A percentile compares a stretch with the other conserved stretches of the same genome.
phyloP scores from a whole-genome alignment of 1,140 invertebrate species.

The Neuroterus valhalla region DNA sequence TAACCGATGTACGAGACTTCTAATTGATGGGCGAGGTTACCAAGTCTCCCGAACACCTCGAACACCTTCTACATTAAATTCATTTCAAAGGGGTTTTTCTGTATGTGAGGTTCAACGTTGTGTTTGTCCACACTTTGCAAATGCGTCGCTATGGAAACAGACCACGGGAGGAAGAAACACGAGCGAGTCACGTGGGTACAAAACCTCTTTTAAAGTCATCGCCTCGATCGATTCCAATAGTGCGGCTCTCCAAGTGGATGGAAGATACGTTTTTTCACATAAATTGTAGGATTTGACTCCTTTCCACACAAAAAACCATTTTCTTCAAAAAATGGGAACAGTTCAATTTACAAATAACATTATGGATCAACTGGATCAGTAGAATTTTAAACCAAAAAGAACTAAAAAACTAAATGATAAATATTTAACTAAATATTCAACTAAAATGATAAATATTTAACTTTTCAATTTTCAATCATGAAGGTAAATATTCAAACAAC shows the following conservation, averaged over 20 bases:
- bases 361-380: too few relatives aligned
- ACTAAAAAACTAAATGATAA: too few relatives aligned
- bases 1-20: background rate
- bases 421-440: too few relatives aligned
- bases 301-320: too few relatives aligned
- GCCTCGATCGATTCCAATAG: slow-evolving; percentile 24
- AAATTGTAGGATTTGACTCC: slow-evolving; percentile 7
- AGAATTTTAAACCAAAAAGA: too few relatives aligned
- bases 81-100: slow-evolving; percentile 11
- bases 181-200: slow-evolving; percentile 22
- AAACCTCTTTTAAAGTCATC: slow-evolving; percentile 21
- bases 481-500: too few relatives aligned
- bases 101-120: background rate
- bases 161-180: slow-evolving; percentile 26
- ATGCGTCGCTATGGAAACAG: slow-evolving; percentile 15
- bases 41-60: background rate
- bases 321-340: too few relatives aligned
- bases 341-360: too few relatives aligned
- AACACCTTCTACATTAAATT: slow-evolving; percentile 15
- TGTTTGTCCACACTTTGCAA: slow-evolving; percentile 23
- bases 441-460: too few relatives aligned
- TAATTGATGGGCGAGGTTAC: background rate
- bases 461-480: too few relatives aligned
- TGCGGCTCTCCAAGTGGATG: background rate
- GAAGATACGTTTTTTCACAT: slow-evolving; percentile 12